Evolutionary conservation across 2,113 vertebrate genomes (phyloP), one percentile per base, ranked within the genome.

Genomic region (Stigmatopora nigra): DNA sequence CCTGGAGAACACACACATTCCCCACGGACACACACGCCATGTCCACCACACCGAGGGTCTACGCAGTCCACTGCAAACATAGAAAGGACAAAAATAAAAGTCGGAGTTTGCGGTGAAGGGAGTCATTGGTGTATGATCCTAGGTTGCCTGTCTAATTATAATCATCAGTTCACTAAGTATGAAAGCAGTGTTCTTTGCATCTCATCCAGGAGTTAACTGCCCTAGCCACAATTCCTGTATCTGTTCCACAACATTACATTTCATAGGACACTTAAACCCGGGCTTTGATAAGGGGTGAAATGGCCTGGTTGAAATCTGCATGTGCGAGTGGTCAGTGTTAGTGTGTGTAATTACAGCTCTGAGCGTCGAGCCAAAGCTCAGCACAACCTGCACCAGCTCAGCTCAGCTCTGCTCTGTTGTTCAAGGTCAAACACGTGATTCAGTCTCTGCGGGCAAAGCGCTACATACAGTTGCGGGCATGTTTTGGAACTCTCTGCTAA

Each of bases 1-100:
- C 96, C 95, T 0, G 92, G 81, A 1, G 93, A 93, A 78, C 96
- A 98, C 77, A 97, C 93, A 9, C 96, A 98, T 64, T 95, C 92
- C 60, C 93, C 94, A 51, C 93, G 93, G 25, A 98, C 92, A 0
- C 95, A 98, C 74, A 98, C 92, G 0, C 96, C 96, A 0, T 95
- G 95, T 31, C 91, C 90, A 0, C 93, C 92, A 65, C 96, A 98
- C 87, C 91, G 90, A 0, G 96, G 96, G 72, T 98, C 96, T 70
- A 93, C 77, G 71, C 96, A 98, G 89, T 98, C 95, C 89, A 95
- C 95, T 98, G 87, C 47, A 78, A 78, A 67, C 74, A 75, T 19
- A 5, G 45, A 51, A 60, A 67, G 59, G 64, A 69, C 38, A 61
- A 61, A 61, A 52, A 12, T 6, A 22, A 53, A 10, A 6, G 67